Percentiles rank a stretch among this genome's conserved stretches.
phyloP scores from a whole-genome alignment of 1,140 invertebrate species.

The Dinoponera quadriceps region DNA sequence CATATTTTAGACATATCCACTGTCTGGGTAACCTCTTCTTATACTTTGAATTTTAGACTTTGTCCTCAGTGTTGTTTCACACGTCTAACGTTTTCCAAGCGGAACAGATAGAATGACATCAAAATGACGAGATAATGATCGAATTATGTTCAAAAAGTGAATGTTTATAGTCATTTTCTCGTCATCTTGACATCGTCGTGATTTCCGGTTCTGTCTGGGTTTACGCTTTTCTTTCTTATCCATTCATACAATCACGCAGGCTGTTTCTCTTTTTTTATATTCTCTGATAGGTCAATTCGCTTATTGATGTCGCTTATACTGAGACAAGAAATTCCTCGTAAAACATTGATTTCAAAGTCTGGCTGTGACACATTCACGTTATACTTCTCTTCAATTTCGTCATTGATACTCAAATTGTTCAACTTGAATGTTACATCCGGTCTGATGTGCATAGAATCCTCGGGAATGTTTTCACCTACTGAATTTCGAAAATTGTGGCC shows the following conservation, averaged over 20 bases:
- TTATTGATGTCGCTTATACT: slow-evolving; percentile 5
- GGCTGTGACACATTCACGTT: background rate
- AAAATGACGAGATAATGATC: too few species aligned
- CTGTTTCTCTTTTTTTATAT: slow-evolving; percentile 37
- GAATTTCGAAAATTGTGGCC: slow-evolving; percentile 54
- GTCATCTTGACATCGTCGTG: too few species aligned
- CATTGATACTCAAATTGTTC: slow-evolving; percentile 54
- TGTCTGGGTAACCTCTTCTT: too few species aligned
- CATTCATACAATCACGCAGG: background rate
- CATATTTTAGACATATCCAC: too few species aligned
- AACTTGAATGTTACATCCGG: slow-evolving; percentile 65
- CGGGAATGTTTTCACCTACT: slow-evolving; percentile 38
- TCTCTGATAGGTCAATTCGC: slow-evolving; percentile 13
- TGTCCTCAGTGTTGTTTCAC: too few species aligned
- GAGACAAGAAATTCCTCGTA: slow-evolving; percentile 5
- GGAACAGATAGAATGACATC: too few species aligned
- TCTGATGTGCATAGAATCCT: slow-evolving; percentile 52
- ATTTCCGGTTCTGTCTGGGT: too few species aligned
- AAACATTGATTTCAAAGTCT: background rate
- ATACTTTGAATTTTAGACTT: too few species aligned
- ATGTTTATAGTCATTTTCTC: too few species aligned
- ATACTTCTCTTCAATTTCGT: slow-evolving; percentile 23
- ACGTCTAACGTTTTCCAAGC: too few species aligned
- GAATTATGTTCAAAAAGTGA: too few species aligned
- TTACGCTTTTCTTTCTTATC: too few species aligned